phyloP scores from a whole-genome alignment of 1,140 invertebrate genomes.

The Oryctes rhinoceros region DNA sequence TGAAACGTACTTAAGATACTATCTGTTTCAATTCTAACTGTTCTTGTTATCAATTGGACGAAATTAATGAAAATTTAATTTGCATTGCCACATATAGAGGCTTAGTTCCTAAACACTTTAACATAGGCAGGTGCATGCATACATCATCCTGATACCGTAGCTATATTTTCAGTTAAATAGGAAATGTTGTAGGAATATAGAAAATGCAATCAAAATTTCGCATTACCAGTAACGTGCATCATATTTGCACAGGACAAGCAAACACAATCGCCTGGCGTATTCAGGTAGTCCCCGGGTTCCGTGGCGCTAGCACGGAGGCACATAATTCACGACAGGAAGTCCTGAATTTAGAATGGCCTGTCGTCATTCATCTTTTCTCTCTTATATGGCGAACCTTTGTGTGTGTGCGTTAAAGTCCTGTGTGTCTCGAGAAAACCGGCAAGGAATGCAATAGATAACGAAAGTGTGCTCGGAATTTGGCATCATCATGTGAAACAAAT shows the following conservation, averaged over 20 bases:
- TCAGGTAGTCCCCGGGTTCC: conserved; percentile 18
- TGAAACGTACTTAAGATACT: too few species aligned
- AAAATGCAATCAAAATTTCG: conserved; percentile 22
- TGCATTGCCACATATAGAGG: background rate
- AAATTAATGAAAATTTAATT: background rate
- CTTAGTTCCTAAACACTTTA: background rate
- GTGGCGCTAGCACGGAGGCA: conserved; percentile 23
- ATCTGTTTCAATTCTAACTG: too few species aligned
- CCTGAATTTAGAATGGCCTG: conserved; percentile 35
- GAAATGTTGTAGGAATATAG: background rate
- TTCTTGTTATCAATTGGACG: background rate
- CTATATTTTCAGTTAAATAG: background rate
- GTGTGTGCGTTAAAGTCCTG: conserved; percentile 12
- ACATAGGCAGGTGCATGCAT: background rate
- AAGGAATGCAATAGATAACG: conserved; percentile 30
- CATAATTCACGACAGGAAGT: conserved; percentile 33
- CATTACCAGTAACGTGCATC: conserved; percentile 17
- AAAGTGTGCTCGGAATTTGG: conserved; percentile 33
- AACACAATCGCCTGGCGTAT: conserved; percentile 19
- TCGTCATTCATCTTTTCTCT: conserved; percentile 32
- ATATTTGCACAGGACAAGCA: conserved; percentile 27
- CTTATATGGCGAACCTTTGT: background rate
- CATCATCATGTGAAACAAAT: conserved; percentile 34
- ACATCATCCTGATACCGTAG: background rate
- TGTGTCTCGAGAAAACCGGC: background rate